These are phyloP conservation scores for Drosophila multiciliata DNA, from an alignment of 2,888 invertebrate species.

Conservation along the genomic window DNA sequence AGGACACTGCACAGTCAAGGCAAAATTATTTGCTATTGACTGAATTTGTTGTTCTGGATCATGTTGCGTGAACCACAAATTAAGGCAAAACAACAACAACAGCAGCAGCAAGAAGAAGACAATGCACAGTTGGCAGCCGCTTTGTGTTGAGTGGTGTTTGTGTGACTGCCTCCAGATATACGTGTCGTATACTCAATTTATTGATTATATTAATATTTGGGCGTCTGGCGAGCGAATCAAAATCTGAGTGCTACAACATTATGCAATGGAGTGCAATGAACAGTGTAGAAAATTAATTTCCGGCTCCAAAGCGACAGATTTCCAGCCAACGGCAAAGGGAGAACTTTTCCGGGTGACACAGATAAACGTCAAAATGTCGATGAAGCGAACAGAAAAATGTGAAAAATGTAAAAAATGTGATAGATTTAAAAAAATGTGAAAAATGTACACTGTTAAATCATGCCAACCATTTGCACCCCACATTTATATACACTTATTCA, in stretches of 20 bases:
- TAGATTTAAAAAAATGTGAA: constrained; percentile 24
- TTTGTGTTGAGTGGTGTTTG: constrained; percentile 10
- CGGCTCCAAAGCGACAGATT: constrained; percentile 1
- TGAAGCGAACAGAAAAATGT: constrained; percentile 12
- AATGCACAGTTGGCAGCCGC: constrained; percentile 1
- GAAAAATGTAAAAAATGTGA: constrained; percentile 37
- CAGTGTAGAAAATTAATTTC: constrained; percentile 36
- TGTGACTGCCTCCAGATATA: constrained; percentile 17
- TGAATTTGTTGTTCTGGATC: constrained; percentile 40
- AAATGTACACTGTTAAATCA: constrained; percentile 26
- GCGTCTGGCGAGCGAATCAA: constrained; percentile 27
- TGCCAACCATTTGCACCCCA: constrained; percentile 3
- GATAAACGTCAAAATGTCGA: constrained; percentile 41
- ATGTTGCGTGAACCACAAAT: constrained; percentile 64
- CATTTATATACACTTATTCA: background rate
- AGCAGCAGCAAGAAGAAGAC: constrained; percentile 1
- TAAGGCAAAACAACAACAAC: constrained; percentile 59
- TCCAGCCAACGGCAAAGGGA: constrained; percentile 3
- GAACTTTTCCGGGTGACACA: constrained; percentile 15
- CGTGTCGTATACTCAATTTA: constrained; percentile 66
- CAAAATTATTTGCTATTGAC: constrained; percentile 18
- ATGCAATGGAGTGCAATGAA: constrained; percentile 60
- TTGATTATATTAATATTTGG: constrained; percentile 73
- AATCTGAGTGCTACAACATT: constrained; percentile 53
- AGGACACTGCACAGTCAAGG: constrained; percentile 34